Evolutionary conservation across 1,140 invertebrate species (phyloP), one percentile per base, ranked within the genome.

Genomic region (Mesaphorura yosii): DNA sequence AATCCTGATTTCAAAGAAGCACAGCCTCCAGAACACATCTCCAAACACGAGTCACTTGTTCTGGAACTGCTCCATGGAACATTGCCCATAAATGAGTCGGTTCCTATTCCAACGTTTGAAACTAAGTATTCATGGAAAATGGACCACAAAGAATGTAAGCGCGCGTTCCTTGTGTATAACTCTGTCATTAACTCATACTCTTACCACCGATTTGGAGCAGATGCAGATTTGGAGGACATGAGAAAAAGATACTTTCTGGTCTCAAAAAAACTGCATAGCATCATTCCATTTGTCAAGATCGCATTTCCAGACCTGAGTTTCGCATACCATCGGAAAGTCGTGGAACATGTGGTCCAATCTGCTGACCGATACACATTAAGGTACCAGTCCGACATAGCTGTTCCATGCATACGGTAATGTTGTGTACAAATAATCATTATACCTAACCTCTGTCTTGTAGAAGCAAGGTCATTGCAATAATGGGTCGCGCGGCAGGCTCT

Each of bases 271-370:
- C 57, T 75, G 80, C 1, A 74, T 68, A 48, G 77, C 60, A 73
- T 84, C 4, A 75, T 79, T 40, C 74, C 75, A 10, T 84, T 84
- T 67, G 77, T 82, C 0, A 85, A 86, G 69, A 76, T 84, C 2
- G 80, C 83, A 1, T 85, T 82, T 68, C 83, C 84, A 25, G 83
- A 86, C 63, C 68, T 84, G 65, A 68, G 73, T 22, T 77, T 77
- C 20, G 76, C 75, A 1, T 69, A 76, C 19, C 70, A 73, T 20
- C 64, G 68, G 0, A 71, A 68, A 26, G 67, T 72, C 20, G 69
- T 74, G 0, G 80, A 83, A 62, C 75, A 76, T 15, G 64, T 83
- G 5, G 76, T 79, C 59, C 68, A 72, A 56, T 80, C 79, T 31
- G 25, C 54, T 66, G 79, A 83, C 56, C 68, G 76, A 46, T 73